Evolutionary conservation across 2,888 invertebrate genomes (phyloP), one percentile per base, ranked within the genome.

Genomic region (Ormyrus thymus): DNA sequence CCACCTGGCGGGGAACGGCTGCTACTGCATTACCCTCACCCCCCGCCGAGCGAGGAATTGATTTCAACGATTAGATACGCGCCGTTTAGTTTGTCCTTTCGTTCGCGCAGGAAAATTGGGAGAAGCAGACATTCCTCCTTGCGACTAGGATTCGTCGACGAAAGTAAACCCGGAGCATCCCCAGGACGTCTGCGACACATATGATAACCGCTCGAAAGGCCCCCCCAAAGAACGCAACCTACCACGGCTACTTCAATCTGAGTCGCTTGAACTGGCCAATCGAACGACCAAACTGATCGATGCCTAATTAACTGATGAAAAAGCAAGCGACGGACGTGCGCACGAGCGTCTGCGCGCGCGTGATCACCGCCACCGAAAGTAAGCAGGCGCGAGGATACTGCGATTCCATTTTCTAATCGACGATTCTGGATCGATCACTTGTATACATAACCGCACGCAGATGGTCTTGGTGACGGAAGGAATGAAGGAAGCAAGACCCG

Each of bases 151-250:
- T 29, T 29, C 29, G 29, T 29, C 29, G 29, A 50, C 45, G 51
- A 62, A 64, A 56, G 6, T 11, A 69, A 11, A 56, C 29, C 29
- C 71, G 53, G 29, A 58, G 45, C 15, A 73, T 76, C 56, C 56
- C 72, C 59, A 55, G 68, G 68, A 66, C 62, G 10, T 68, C 53
- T 69, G 46, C 9, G 72, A 76, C 68, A 72, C 13, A 76, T 29
- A 29, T 76, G 71, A 79, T 79, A 69, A 76, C 76, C 76, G 72
- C 48, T 72, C 58, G 68, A 79, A 76, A 76, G 72, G 72, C 72
- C 48, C 55, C 29, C 3, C 29, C 29, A 29, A 29, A 29, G 0
- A 29, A 29, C 29, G 29, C 29, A 29, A 29, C 29, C 29, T 29
- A 29, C 29, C 0, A 56, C 45, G 29, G 46, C 51, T 53, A 66